phyloP scores from a whole-genome alignment of 1,140 invertebrate species.

The Carcinoscorpius rotundicauda region DNA sequence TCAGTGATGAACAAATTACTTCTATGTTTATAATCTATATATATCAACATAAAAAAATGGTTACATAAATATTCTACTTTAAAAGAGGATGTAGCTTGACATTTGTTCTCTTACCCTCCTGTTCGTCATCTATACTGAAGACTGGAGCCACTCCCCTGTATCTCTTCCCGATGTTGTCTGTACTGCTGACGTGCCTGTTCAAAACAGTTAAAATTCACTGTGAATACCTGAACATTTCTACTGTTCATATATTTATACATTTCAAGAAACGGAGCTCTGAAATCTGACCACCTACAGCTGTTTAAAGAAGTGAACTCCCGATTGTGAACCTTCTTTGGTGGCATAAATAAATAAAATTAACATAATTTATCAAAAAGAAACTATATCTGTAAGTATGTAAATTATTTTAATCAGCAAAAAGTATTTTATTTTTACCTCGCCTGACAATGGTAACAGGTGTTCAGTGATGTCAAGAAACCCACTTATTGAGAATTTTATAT shows the following conservation, averaged over 20 bases:
- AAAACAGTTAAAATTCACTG: too few species aligned
- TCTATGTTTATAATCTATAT: neutral
- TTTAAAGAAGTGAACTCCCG: neutral
- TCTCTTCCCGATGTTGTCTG: slow-evolving; percentile 68
- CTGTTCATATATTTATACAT: neutral
- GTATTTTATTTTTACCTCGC: too few species aligned
- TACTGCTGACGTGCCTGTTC: slow-evolving; percentile 59
- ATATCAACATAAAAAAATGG: neutral
- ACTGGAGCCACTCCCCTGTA: slow-evolving; percentile 82
- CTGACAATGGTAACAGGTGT: too few species aligned
- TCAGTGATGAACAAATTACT: neutral
- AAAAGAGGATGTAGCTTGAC: slow-evolving; percentile 1
- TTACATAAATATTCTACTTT: neutral
- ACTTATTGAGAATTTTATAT: too few species aligned
- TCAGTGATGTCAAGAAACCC: too few species aligned
- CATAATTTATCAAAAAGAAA: too few species aligned
- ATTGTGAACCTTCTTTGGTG: too few species aligned
- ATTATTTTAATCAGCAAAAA: too few species aligned
- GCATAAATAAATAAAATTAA: too few species aligned
- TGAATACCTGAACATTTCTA: slow-evolving; percentile 21
- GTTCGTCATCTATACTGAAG: slow-evolving; percentile 90
- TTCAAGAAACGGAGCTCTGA: neutral
- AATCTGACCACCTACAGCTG: neutral
- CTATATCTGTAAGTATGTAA: too few species aligned
- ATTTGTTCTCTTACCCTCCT: slow-evolving; percentile 42